Conservation (phyloP, 1,140 invertebrate genomes). For the Pseudomyrmex pallidus region DNA sequence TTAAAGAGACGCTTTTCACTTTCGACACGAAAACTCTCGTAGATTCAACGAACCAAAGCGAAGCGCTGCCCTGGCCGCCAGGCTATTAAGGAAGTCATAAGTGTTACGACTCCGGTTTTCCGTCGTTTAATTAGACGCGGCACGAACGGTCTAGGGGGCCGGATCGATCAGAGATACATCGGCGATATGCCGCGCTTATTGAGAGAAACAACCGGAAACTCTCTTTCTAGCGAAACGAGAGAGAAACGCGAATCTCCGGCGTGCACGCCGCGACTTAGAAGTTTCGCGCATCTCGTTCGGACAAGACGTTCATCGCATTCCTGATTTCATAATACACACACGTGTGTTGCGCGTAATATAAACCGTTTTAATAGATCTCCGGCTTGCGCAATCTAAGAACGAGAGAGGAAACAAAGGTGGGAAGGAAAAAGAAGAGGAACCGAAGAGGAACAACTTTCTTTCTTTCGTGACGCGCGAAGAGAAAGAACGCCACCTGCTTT, state of each 20-base stretch:
- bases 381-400: conserved; percentile 45
- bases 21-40: conserved; percentile 28
- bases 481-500: conserved; percentile 73
- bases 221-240: too few relatives aligned
- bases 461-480: conserved; percentile 43
- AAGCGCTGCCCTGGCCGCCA: not conserved
- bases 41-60: conserved; percentile 23
- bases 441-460: conserved; percentile 67
- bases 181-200: too few relatives aligned
- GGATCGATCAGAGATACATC: not conserved
- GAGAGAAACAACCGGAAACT: too few relatives aligned
- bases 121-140: not conserved
- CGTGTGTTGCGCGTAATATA: too few relatives aligned
- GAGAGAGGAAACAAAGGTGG: not conserved
- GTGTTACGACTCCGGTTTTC: conserved; percentile 2
- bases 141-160: not conserved
- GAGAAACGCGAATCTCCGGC: too few relatives aligned
- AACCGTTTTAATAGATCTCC: too few relatives aligned
- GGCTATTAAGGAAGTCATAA: conserved; percentile 44
- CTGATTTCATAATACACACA: too few relatives aligned
- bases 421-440: not conserved
- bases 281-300: too few relatives aligned
- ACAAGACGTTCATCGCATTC: too few relatives aligned
- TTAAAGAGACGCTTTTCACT: conserved; percentile 29
- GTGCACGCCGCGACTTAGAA: too few relatives aligned